phyloP scores from a whole-genome alignment of 2,113 vertebrate genomes.

The Gnathonemus echidnorhynchus region DNA sequence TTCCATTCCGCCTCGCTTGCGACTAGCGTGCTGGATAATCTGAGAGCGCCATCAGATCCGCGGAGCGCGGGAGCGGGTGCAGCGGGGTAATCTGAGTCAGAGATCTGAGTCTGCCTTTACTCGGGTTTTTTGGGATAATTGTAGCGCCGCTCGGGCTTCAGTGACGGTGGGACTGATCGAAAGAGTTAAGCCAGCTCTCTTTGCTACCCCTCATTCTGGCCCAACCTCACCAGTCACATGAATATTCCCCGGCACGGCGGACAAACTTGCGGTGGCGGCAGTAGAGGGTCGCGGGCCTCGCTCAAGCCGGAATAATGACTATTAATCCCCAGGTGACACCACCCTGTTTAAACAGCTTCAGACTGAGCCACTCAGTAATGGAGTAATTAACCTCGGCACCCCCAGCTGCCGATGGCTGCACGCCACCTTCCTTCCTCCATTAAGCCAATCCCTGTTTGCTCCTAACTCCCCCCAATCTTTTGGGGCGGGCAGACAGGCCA shows the following conservation, averaged over 20 bases:
- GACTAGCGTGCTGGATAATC: conserved; percentile 54
- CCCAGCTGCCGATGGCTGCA: conserved; percentile 46
- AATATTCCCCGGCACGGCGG: conserved; percentile 77
- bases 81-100: conserved; percentile 55
- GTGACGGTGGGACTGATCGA: conserved; percentile 51
- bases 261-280: conserved; percentile 64
- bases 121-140: conserved; percentile 61
- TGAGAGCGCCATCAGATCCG: conserved; percentile 64
- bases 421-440: conserved; percentile 23
- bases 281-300: conserved; percentile 74
- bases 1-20: background rate
- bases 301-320: conserved; percentile 98
- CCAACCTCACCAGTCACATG: conserved; percentile 44
- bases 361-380: conserved; percentile 88
- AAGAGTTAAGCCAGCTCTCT: conserved; percentile 48
- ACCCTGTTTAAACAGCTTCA: conserved; percentile 76
- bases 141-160: conserved; percentile 56
- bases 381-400: conserved; percentile 95
- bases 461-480: background rate
- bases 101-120: conserved; percentile 62
- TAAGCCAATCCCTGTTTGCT: conserved; percentile 20
- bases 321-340: conserved; percentile 87
- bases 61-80: conserved; percentile 29
- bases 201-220: conserved; percentile 25
- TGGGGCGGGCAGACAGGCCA: background rate